These are phyloP conservation scores for Ypsolopha sequella DNA, from an alignment of 2,888 invertebrate species.

Conservation along the genomic window DNA sequence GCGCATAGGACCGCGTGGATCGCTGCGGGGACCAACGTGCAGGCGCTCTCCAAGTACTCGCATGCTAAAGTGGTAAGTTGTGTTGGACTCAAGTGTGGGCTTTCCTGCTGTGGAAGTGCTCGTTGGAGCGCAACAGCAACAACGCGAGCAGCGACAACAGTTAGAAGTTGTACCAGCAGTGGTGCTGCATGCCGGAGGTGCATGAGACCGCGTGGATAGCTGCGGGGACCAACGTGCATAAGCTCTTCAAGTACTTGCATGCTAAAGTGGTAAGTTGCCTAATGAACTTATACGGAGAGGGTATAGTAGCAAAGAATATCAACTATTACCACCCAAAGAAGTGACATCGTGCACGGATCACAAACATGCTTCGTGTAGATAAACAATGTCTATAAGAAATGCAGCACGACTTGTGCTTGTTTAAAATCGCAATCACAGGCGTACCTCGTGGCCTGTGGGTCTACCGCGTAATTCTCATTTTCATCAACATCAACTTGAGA, in stretches of 20 bases:
- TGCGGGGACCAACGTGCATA: conserved; percentile 82
- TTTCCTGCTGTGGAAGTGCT: conserved; percentile 83
- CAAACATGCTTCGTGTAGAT: too few species aligned
- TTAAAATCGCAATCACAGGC: too few species aligned
- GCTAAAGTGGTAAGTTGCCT: conserved; percentile 76
- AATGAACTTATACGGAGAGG: too few species aligned
- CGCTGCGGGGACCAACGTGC: conserved; percentile 82
- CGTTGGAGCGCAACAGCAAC: conserved; percentile 52
- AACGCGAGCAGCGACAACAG: conserved; percentile 72
- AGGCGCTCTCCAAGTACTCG: conserved; percentile 76
- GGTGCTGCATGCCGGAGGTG: conserved; percentile 83
- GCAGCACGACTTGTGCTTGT: too few species aligned
- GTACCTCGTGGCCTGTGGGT: too few species aligned
- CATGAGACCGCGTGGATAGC: conserved; percentile 84
- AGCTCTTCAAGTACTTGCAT: conserved; percentile 74
- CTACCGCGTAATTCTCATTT: too few species aligned
- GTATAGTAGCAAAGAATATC: too few species aligned
- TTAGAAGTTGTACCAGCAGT: conserved; percentile 86
- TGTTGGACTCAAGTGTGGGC: conserved; percentile 68
- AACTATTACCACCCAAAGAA: too few species aligned
- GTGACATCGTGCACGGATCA: too few species aligned
- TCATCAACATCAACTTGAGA: too few species aligned
- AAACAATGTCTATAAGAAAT: too few species aligned
- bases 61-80: conserved; percentile 75
- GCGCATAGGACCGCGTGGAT: conserved; percentile 83